A percentile compares a stretch with the other conserved stretches of the same genome.
Conservation (phyloP, 2,113 vertebrate genomes). For the Bubo bubo region DNA sequence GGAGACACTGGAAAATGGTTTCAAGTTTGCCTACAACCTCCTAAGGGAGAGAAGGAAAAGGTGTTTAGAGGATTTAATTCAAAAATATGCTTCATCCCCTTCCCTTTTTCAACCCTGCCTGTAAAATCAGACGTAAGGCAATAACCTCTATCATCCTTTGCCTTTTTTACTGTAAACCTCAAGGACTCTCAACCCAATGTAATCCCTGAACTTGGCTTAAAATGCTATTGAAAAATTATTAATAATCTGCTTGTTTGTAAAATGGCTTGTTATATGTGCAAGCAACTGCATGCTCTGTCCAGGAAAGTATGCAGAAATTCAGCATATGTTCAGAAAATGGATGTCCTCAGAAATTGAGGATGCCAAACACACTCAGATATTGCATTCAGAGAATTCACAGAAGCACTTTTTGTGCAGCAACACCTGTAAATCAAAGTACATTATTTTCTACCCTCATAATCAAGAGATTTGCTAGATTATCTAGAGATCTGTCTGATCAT, state of each 20-base stretch:
- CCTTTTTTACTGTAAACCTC: background rate
- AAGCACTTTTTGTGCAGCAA: background rate
- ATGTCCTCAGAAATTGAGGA: background rate
- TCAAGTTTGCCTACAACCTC: background rate
- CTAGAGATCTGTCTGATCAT: background rate
- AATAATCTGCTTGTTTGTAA: background rate
- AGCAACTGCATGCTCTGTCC: background rate
- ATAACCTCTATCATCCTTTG: background rate
- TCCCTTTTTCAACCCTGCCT: background rate
- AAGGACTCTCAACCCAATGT: background rate
- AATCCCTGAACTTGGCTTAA: background rate
- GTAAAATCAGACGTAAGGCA: background rate
- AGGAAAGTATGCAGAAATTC: background rate
- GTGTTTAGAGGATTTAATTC: background rate
- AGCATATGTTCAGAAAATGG: background rate
- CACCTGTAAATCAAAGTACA: slow-evolving; percentile 31
- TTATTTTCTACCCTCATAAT: slow-evolving; percentile 28
- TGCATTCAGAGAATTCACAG: background rate
- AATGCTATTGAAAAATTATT: background rate
- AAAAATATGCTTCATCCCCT: background rate
- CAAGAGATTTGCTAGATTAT: slow-evolving; percentile 30
- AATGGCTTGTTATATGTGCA: background rate
- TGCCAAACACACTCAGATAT: background rate
- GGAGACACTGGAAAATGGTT: background rate
- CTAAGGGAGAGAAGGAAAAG: background rate